Evolutionary conservation across 2,113 vertebrate genomes (phyloP).

Genomic region (Ptilonorhynchus violaceus): DNA sequence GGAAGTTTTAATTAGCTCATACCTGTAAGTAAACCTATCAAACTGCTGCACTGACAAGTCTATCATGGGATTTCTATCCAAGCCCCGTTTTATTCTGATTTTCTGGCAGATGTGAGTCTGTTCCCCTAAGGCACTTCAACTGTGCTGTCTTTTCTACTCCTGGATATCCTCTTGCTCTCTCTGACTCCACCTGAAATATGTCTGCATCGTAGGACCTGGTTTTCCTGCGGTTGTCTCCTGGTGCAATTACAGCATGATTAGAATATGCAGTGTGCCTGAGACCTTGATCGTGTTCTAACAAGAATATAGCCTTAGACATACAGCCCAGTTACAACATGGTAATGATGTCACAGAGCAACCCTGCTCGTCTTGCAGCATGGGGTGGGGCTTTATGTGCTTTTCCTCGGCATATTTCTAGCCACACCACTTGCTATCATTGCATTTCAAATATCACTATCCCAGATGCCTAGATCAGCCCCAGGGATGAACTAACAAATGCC

Average conservation of each 20-base stretch:
- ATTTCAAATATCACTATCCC: neutral
- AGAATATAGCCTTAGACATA: neutral
- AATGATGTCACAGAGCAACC: neutral
- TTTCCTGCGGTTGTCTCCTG: slow-evolving; percentile 31
- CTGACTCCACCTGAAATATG: neutral
- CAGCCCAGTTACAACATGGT: neutral
- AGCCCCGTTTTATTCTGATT: neutral
- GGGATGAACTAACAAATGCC: neutral
- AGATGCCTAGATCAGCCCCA: neutral
- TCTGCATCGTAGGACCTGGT: neutral
- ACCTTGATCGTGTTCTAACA: slow-evolving; percentile 56
- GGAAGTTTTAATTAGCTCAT: neutral
- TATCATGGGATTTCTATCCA: neutral
- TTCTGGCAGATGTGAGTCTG: neutral
- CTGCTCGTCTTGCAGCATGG: neutral
- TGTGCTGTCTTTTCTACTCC: neutral
- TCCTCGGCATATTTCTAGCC: neutral
- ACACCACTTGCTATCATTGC: neutral
- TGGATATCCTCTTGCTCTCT: slow-evolving; percentile 13
- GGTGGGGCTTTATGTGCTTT: neutral
- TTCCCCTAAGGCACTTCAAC: neutral
- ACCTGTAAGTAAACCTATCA: neutral
- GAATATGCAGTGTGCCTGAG: slow-evolving; percentile 30
- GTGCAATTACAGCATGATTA: slow-evolving; percentile 32
- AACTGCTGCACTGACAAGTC: neutral